Base-by-base conservation (phyloP, 2,797 vertebrate genomes). In the Phoxinus dragarum region DNA sequence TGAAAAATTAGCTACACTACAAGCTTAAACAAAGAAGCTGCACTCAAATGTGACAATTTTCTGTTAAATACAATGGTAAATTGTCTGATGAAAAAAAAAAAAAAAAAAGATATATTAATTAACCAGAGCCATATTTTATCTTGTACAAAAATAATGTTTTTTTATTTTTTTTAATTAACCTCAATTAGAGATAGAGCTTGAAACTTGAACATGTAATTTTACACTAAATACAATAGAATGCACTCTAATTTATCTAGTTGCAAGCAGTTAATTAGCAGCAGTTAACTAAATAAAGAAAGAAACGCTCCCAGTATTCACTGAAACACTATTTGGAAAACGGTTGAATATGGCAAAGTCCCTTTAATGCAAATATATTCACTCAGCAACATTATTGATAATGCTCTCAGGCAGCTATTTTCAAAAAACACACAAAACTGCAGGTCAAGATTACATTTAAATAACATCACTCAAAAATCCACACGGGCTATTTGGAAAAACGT, bases 301-400 rank as follows among this genome's bases (percentile, higher is more conserved):
- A 6, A 61, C 59, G n/a, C 6, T 66, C 2, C 27, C 27, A 66
- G 47, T 34, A 21, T 36, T 52, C 9, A 73, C 42, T 31, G 71
- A 73, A 73, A 73, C 44, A 52, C 14, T 34, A 47, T 49, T 19
- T 5, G 16, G 31, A 31, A 49, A 49, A 49, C 8, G 19, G 16
- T 31, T 73, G 42, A 52, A 74, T 44, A 44, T 11, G 44, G 44
- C 44, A 44, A 44, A 49, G 31, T 36, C 5, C 5, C 19, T 74
- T 74, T 8, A 75, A 56, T 56, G 52, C 34, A 56, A 40, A 76
- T 56, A 54, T 77, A 8, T 59, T 40, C 21, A n/a, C 68, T 44
- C 40, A n/a, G 40, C 69, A 72, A 40, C 68, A 5, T n/a, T 76
- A 76, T 56, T 76, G 10, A 38, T 76, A 76, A 54, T 19, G 47